Conservation (phyloP, 2,797 vertebrate species). For the Gobionotothen gibberifrons region DNA sequence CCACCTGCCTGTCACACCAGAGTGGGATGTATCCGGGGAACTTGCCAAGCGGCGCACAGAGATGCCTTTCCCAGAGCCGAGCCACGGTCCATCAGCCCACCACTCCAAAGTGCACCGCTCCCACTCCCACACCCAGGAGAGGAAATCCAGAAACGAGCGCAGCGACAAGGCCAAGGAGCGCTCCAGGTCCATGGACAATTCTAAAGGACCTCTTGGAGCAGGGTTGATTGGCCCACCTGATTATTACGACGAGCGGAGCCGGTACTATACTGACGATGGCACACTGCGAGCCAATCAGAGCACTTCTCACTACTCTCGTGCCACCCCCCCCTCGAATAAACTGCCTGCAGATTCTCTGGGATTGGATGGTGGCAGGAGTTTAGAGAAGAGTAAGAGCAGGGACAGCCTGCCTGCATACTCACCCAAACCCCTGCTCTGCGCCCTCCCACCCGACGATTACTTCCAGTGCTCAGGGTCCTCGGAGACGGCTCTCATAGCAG, state of each 20-base stretch:
- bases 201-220: constrained; percentile 91
- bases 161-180: constrained; percentile 97
- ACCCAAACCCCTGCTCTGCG: constrained; percentile 82
- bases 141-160: constrained; percentile 94
- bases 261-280: constrained; percentile 93
- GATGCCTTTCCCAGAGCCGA: constrained; percentile 98
- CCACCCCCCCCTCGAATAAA: constrained; percentile 86
- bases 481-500: constrained; percentile 89
- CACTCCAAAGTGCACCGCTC: constrained; percentile 98
- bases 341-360: constrained; percentile 87
- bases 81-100: constrained; percentile 90
- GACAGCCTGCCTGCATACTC: constrained; percentile 90
- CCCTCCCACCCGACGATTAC: constrained; percentile 87
- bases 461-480: constrained; percentile 93
- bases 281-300: constrained; percentile 89
- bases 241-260: constrained; percentile 92
- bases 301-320: constrained; percentile 87
- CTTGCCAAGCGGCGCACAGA: constrained; percentile 96
- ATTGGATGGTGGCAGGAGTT: constrained; percentile 78
- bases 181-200: constrained; percentile 98
- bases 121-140: constrained; percentile 98
- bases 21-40: constrained; percentile 98
- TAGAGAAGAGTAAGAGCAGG: constrained; percentile 91
- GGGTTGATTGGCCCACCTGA: constrained; percentile 89
- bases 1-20: constrained; percentile 92